Evolutionary conservation across 2,113 vertebrate species (phyloP), one percentile per base, ranked within the genome.

Genomic region (Tragelaphus strepsiceros): DNA sequence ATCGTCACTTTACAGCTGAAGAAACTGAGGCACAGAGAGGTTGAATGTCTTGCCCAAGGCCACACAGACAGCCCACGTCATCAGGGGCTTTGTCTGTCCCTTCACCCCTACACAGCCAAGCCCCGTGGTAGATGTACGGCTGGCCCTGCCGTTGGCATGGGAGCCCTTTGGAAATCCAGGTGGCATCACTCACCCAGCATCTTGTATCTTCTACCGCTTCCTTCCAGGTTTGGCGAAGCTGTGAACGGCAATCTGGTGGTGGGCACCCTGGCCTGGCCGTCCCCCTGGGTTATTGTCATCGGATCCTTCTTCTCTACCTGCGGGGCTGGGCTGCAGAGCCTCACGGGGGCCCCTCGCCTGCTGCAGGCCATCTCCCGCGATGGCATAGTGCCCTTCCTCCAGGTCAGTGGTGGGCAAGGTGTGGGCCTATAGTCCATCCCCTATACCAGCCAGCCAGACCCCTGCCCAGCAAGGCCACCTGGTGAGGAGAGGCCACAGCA

Each of bases 241-340:
- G 99, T 99, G 96, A 99, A 99, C 1, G 99, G 99, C 88, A 99
- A 99, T 98, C 98, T 99, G 98, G 99, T 99, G 97, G 99, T 99
- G 24, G 99, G 99, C 87, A 99, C 99, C 0, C 96, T 99, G 97
- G 99, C 99, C 0, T 99, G 99, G 99, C 99, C 99, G 0, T 99
- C 99, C 13, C 99, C 99, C 0, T 99, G 99, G 99, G 99, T 99
- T 96, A 99, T 99, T 24, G 99, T 99, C 98, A 99, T 99, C 13
- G 99, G 99, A 54, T 99, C 99, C 64, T 99, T 99, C 98, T 99
- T 99, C 98, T 99, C 99, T 94, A 99, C 99, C 1, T 99, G 99
- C 46, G 99, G 99, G 35, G 99, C 99, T 0, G 99, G 99, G 14
- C 99, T 99, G 74, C 99, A 99, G 99, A 99, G 99, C 96, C 98